These are phyloP conservation scores for Hoplodrina ambigua DNA, from an alignment of 2,888 invertebrate genomes.

Conservation along the genomic window DNA sequence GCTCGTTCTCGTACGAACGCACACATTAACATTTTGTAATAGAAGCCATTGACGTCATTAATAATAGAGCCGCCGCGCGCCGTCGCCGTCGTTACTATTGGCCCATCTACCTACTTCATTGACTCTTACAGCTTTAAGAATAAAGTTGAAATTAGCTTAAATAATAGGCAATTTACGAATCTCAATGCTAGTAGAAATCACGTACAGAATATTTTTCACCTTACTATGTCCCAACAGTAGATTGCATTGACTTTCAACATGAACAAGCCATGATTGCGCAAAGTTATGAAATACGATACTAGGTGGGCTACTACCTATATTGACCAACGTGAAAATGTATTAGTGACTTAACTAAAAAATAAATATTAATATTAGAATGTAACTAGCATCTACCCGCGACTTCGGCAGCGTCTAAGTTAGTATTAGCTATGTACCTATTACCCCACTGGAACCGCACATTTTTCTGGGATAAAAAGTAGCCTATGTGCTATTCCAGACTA, in stretches of 20 bases:
- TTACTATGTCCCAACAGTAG: constrained; percentile 49
- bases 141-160: constrained; percentile 29
- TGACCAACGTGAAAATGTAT: background rate
- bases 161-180: constrained; percentile 14
- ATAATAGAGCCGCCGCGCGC: constrained; percentile 4
- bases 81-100: background rate
- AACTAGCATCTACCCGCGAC: too few relatives aligned
- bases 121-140: constrained; percentile 12
- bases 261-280: constrained; percentile 51
- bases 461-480: too few relatives aligned
- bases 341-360: background rate
- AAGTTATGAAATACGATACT: constrained; percentile 48
- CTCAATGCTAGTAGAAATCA: constrained; percentile 21
- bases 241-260: constrained; percentile 62
- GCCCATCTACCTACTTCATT: background rate
- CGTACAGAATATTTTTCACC: constrained; percentile 52
- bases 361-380: too few relatives aligned
- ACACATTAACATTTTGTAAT: constrained; percentile 10
- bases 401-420: too few relatives aligned
- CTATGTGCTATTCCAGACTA: too few relatives aligned
- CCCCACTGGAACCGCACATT: too few relatives aligned
- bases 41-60: constrained; percentile 42
- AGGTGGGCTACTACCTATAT: background rate
- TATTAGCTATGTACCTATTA: too few relatives aligned
- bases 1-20: background rate